phyloP scores from a whole-genome alignment of 2,888 invertebrate genomes.

The Ichneumon xanthorius region DNA sequence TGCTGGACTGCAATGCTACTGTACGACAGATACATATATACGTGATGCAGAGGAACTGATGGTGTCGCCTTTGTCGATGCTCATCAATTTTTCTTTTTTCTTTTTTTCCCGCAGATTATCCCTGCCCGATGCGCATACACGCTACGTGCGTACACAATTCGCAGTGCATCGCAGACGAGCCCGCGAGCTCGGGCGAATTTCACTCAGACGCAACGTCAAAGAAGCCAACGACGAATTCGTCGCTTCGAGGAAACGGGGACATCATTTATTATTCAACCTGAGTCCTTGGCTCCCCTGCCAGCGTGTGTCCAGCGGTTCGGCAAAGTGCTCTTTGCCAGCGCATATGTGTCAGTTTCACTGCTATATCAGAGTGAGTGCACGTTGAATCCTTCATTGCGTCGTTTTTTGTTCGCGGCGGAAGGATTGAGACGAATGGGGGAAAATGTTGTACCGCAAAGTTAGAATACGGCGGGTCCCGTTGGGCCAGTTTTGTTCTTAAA shows the following conservation, averaged over 20 bases:
- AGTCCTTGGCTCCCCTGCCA: slow-evolving; percentile 16
- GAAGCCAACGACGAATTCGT: slow-evolving; percentile 61
- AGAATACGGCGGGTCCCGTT: not conserved
- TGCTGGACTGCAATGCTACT: slow-evolving; percentile 31
- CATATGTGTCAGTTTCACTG: slow-evolving; percentile 3
- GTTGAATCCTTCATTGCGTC: slow-evolving; percentile 6
- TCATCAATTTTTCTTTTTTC: slow-evolving; percentile 46
- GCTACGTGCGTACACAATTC: slow-evolving; percentile 21
- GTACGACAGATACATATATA: slow-evolving; percentile 18
- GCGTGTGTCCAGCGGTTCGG: slow-evolving; percentile 10
- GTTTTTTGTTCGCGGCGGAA: not conserved
- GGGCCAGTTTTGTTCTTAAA: not conserved
- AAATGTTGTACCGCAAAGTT: not conserved
- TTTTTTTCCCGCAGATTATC: slow-evolving; percentile 56
- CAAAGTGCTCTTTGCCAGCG: slow-evolving; percentile 4
- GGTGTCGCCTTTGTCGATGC: slow-evolving; percentile 61
- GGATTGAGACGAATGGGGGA: not conserved
- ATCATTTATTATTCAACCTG: slow-evolving; percentile 60
- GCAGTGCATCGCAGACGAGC: slow-evolving; percentile 33
- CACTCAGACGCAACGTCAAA: slow-evolving; percentile 55
- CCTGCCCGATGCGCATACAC: slow-evolving; percentile 16
- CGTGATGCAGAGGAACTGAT: slow-evolving; percentile 29
- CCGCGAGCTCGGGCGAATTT: slow-evolving; percentile 21
- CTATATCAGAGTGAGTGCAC: not conserved
- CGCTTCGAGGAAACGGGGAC: slow-evolving; percentile 40